Evolutionary conservation across 2,113 vertebrate genomes (phyloP).

Genomic region (Casuarius casuarius): DNA sequence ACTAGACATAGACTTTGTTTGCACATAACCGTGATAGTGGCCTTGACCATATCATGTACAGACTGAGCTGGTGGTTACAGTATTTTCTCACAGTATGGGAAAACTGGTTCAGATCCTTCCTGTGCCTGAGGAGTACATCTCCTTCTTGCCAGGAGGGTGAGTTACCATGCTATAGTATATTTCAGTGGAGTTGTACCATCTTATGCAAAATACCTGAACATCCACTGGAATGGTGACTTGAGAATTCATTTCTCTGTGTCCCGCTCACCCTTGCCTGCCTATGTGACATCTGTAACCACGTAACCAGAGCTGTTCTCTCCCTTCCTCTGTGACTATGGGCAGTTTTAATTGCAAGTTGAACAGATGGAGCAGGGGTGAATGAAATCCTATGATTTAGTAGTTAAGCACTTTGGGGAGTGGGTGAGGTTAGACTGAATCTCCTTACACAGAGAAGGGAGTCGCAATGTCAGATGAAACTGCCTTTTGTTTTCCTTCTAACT

Average conservation of each 20-base stretch:
- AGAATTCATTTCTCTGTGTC: background rate
- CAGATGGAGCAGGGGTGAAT: background rate
- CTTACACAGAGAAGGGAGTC: background rate
- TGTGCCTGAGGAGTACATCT: background rate
- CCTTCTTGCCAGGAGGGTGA: background rate
- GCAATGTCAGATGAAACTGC: background rate
- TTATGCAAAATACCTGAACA: background rate
- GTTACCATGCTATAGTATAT: background rate
- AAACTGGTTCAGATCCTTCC: background rate
- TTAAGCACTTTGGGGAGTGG: background rate
- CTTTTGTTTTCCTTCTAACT: background rate
- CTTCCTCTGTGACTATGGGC: background rate
- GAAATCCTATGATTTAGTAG: background rate
- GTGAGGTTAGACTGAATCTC: background rate
- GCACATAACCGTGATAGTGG: background rate
- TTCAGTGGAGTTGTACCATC: background rate
- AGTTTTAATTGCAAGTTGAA: background rate
- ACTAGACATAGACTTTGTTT: background rate
- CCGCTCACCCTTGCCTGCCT: background rate
- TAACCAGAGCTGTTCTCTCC: background rate
- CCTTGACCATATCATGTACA: background rate
- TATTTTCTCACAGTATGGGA: background rate
- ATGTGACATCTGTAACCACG: background rate
- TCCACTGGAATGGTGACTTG: too few relatives aligned
- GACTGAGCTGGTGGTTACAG: background rate